Conservation (phyloP, 2,888 invertebrate genomes). For the Meteorus cinctellus region DNA sequence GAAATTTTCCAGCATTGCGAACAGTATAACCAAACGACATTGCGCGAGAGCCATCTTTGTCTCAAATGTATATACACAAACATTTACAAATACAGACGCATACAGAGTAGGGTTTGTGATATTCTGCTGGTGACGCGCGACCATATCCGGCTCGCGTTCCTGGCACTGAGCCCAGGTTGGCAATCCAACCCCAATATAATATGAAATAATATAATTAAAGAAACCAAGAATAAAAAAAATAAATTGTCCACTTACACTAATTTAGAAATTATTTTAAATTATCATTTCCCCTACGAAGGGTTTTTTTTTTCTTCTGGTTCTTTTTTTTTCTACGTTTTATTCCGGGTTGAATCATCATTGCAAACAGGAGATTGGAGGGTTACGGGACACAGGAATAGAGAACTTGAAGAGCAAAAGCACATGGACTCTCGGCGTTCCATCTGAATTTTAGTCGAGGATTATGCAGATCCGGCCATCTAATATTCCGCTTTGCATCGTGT, state of each 20-base stretch:
- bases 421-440: slow-evolving; percentile 45
- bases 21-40: neutral
- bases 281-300: neutral
- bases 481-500: slow-evolving; percentile 53
- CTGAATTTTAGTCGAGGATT: slow-evolving; percentile 54
- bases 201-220: neutral
- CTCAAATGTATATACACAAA: neutral
- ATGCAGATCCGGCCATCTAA: slow-evolving; percentile 52
- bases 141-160: slow-evolving; percentile 21
- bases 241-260: neutral
- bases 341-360: neutral
- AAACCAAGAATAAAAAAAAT: neutral
- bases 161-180: slow-evolving; percentile 8
- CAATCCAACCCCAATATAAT: slow-evolving; percentile 22
- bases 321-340: neutral
- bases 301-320: neutral
- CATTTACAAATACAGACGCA: neutral
- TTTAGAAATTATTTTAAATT: neutral
- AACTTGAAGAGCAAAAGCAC: slow-evolving; percentile 13
- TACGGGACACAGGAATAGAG: neutral
- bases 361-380: neutral
- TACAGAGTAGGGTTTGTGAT: neutral
- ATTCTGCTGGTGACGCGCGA: slow-evolving; percentile 38
- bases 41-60: neutral
- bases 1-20: slow-evolving; percentile 57